A percentile compares a stretch with the other conserved stretches of the same genome.
phyloP scores from a whole-genome alignment of 1,140 invertebrate species.

The Meteorus sp. region DNA sequence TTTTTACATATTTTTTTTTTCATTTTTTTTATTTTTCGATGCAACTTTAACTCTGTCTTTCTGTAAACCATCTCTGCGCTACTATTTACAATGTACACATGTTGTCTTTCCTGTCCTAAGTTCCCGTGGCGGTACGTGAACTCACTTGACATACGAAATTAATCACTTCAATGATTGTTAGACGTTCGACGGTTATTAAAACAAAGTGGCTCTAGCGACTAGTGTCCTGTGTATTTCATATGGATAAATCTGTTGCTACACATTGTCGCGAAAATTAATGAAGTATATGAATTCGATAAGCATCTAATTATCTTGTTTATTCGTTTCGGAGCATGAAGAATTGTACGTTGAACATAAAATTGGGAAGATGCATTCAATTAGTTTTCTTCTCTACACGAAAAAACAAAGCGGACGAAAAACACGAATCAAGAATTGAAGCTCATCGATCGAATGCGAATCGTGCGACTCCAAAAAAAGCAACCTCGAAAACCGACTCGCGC shows the following conservation, averaged over 20 bases:
- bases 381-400: background rate
- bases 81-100: slow-evolving; percentile 60
- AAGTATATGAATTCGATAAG: too few relatives aligned
- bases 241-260: too few relatives aligned
- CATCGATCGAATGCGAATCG: background rate
- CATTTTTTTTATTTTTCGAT: slow-evolving; percentile 25
- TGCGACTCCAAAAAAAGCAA: slow-evolving; percentile 4
- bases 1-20: background rate
- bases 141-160: slow-evolving; percentile 25
- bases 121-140: slow-evolving; percentile 33
- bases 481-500: slow-evolving; percentile 12
- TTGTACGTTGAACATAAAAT: too few relatives aligned
- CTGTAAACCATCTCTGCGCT: slow-evolving; percentile 41
- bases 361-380: too few relatives aligned
- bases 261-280: too few relatives aligned
- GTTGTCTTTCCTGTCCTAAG: slow-evolving; percentile 51
- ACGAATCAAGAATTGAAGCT: background rate
- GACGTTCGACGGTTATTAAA: too few relatives aligned
- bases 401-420: background rate
- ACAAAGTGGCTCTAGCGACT: too few relatives aligned
- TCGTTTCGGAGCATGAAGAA: too few relatives aligned
- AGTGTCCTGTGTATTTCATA: too few relatives aligned
- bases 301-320: too few relatives aligned
- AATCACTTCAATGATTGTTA: background rate
- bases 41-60: slow-evolving; percentile 37